Conservation (phyloP, 2,888 invertebrate genomes). For the Drosophila parthenogenetica region DNA sequence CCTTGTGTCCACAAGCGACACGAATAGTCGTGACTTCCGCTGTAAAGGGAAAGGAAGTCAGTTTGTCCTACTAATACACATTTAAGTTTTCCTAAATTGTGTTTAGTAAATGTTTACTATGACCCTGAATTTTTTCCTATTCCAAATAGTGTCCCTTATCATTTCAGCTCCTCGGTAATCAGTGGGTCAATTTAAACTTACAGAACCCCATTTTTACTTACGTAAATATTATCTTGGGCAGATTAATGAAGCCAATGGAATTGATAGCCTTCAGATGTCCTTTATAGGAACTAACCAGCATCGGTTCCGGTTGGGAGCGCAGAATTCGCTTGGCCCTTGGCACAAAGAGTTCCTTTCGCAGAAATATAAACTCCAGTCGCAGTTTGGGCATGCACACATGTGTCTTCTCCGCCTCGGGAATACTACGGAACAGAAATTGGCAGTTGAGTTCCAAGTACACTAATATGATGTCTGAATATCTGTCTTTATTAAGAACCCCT, state of each 20-base stretch:
- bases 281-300: conserved; percentile 89
- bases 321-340: conserved; percentile 89
- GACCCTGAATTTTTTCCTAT: too few relatives aligned
- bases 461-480: conserved; percentile 28
- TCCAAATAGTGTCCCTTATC: too few relatives aligned
- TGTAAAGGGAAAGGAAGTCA: conserved; percentile 62
- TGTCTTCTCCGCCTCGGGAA: conserved; percentile 83
- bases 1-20: conserved; percentile 91
- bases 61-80: too few relatives aligned
- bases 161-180: too few relatives aligned
- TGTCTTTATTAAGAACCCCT: conserved; percentile 24
- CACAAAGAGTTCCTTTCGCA: conserved; percentile 88
- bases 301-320: conserved; percentile 87
- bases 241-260: conserved; percentile 88
- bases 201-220: conserved; percentile 74
- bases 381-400: conserved; percentile 88
- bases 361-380: conserved; percentile 90
- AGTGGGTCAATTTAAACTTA: too few relatives aligned
- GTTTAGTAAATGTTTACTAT: too few relatives aligned
- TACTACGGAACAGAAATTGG: conserved; percentile 52
- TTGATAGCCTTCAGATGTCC: conserved; percentile 90
- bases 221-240: conserved; percentile 89
- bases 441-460: conserved; percentile 9
- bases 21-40: conserved; percentile 90
- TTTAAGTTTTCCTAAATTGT: too few relatives aligned